Evolutionary conservation across 2,888 invertebrate species (phyloP).

Genomic region (Conops quadrifasciatus): DNA sequence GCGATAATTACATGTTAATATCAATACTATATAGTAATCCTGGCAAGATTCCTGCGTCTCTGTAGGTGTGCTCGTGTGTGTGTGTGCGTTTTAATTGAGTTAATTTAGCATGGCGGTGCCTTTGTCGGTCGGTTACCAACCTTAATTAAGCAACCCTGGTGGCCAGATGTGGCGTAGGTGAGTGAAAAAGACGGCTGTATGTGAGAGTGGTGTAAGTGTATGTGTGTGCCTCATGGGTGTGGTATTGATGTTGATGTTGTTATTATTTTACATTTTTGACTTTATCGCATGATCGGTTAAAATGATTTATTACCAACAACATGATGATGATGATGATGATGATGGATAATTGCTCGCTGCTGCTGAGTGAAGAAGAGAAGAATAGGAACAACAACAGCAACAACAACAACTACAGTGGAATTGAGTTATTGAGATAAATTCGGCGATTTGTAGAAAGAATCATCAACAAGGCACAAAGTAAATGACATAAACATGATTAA

Average conservation of each 20-base stretch:
- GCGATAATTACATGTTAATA: slow-evolving; percentile 7
- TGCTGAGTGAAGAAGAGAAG: background rate
- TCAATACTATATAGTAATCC: background rate
- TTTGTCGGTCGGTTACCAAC: slow-evolving; percentile 10
- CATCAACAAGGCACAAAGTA: no score
- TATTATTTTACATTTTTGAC: background rate
- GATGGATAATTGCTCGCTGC: background rate
- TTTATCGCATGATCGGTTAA: slow-evolving; percentile 6
- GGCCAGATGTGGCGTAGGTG: slow-evolving; percentile 8
- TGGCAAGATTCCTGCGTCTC: background rate
- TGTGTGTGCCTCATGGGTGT: background rate
- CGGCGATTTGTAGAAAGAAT: no score
- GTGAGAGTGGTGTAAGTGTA: background rate
- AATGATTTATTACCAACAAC: slow-evolving; percentile 16
- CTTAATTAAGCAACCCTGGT: slow-evolving; percentile 19
- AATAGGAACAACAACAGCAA: background rate
- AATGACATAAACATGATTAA: no score
- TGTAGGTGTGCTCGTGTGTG: background rate
- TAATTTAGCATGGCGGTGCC: slow-evolving; percentile 15
- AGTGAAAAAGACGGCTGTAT: background rate
- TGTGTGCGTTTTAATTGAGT: slow-evolving; percentile 28
- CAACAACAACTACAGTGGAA: no score
- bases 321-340: no score
- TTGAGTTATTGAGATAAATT: no score
- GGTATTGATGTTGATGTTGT: background rate